Evolutionary conservation across 2,113 vertebrate species (phyloP).

Genomic region (Collichthys lucidus): DNA sequence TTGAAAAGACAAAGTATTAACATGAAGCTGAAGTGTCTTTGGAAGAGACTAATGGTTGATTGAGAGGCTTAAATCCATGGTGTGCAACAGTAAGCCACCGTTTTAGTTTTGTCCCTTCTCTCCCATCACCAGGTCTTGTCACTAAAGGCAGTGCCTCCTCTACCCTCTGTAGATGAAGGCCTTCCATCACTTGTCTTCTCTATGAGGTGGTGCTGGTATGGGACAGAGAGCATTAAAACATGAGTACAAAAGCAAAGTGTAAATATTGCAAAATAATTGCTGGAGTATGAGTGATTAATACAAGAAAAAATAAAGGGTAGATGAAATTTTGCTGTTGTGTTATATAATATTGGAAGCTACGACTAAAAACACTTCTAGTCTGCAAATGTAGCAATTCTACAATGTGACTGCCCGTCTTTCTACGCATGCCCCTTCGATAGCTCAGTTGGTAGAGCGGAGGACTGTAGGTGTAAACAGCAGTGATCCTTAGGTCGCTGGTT

Average conservation of each 20-base stretch:
- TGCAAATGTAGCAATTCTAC: no score
- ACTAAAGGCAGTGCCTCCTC: not conserved
- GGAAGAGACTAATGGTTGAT: not conserved
- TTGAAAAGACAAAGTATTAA: not conserved
- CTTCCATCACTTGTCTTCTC: not conserved
- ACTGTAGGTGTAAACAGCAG: slow-evolving; percentile 78
- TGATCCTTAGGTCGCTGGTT: no score
- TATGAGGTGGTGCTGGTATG: not conserved
- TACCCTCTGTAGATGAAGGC: not conserved
- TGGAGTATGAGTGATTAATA: slow-evolving; percentile 64
- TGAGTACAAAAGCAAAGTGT: slow-evolving; percentile 44
- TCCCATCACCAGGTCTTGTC: not conserved
- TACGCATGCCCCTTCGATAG: slow-evolving; percentile 43
- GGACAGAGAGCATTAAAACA: slow-evolving; percentile 23
- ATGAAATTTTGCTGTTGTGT: not conserved
- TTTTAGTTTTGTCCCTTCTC: not conserved
- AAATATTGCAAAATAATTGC: slow-evolving; percentile 58
- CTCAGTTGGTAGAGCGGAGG: slow-evolving; percentile 90
- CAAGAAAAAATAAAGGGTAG: slow-evolving; percentile 46
- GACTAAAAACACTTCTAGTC: no score
- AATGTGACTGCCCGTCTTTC: fast-evolving
- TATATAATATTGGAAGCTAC: not conserved
- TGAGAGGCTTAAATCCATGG: not conserved
- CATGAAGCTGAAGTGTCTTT: not conserved
- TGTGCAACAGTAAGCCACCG: not conserved